Evolutionary conservation across 2,797 vertebrate species (phyloP).

Genomic region (Melanotaenia nigrans): DNA sequence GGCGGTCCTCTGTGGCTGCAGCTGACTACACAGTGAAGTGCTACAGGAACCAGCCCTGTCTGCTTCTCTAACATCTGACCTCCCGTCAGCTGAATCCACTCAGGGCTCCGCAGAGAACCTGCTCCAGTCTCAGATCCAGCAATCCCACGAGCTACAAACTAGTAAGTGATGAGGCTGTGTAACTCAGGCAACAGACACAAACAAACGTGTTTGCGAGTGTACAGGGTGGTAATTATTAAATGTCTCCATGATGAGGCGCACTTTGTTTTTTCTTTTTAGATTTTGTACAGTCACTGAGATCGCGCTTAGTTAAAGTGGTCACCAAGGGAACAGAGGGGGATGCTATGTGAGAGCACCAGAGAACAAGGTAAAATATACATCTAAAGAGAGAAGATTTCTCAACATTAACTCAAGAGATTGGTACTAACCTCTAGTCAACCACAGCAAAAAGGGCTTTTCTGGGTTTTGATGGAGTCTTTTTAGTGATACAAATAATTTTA

Average conservation of each 20-base stretch:
- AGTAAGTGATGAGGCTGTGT: conserved; percentile 32
- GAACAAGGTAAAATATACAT: conserved; percentile 44
- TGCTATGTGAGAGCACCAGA: conserved; percentile 59
- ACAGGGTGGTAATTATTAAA: conserved; percentile 22
- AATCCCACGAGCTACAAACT: conserved; percentile 44
- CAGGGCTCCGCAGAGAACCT: conserved; percentile 17
- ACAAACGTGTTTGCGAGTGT: conserved; percentile 11
- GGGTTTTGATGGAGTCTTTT: conserved; percentile 32
- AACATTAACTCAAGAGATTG: conserved; percentile 58
- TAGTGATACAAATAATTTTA: conserved; percentile 30
- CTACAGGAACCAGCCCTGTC: conserved; percentile 77
- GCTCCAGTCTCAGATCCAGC: conserved; percentile 21
- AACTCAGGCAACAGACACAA: conserved; percentile 30
- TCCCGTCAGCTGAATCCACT: conserved; percentile 45
- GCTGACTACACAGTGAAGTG: conserved; percentile 47
- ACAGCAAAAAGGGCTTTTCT: conserved; percentile 57
- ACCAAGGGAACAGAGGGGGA: conserved; percentile 31
- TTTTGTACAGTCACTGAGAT: conserved; percentile 25
- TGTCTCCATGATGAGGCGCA: conserved; percentile 31
- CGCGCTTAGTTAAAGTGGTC: conserved; percentile 26
- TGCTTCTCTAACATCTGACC: conserved; percentile 44
- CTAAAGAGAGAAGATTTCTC: conserved; percentile 31
- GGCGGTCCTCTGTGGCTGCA: conserved; percentile 33
- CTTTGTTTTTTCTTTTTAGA: background rate
- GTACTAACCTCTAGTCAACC: conserved; percentile 50